These are phyloP conservation scores for Synodontis membranacea DNA, from an alignment of 2,113 vertebrate genomes.

Conservation along the genomic window DNA sequence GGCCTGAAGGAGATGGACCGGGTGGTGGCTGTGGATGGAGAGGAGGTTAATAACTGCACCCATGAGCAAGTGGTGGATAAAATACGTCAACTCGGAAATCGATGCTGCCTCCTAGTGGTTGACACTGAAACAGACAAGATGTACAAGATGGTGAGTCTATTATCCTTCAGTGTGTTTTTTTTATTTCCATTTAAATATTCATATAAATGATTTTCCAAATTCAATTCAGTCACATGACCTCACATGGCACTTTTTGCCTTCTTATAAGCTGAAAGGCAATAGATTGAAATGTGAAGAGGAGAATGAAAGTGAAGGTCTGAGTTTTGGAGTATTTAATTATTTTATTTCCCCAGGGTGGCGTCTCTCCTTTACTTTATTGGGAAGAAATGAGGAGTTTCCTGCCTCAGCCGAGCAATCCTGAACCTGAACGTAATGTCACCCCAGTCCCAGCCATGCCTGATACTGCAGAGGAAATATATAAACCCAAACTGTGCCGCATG, in stretches of 20 bases:
- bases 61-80: constrained; percentile 82
- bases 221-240: background rate
- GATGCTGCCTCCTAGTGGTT: constrained; percentile 80
- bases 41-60: constrained; percentile 69
- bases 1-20: constrained; percentile 82
- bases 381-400: constrained; percentile 66
- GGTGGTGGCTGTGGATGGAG: constrained; percentile 83
- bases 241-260: background rate
- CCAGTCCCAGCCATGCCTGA: constrained; percentile 9
- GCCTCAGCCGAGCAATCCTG: constrained; percentile 62
- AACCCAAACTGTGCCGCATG: constrained; percentile 86
- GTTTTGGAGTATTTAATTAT: background rate
- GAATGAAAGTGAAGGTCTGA: background rate
- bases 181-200: too few relatives aligned
- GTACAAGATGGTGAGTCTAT: constrained; percentile 80
- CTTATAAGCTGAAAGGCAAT: background rate
- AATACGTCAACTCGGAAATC: constrained; percentile 76
- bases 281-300: background rate
- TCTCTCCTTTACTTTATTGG: constrained; percentile 82
- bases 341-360: constrained; percentile 72
- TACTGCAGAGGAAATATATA: constrained; percentile 63
- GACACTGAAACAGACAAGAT: constrained; percentile 81
- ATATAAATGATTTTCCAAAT: background rate
- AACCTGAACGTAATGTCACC: constrained; percentile 41
- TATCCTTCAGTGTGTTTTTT: background rate